Base-by-base conservation (phyloP, 2,113 vertebrate genomes). In the Trematocara zebra region DNA sequence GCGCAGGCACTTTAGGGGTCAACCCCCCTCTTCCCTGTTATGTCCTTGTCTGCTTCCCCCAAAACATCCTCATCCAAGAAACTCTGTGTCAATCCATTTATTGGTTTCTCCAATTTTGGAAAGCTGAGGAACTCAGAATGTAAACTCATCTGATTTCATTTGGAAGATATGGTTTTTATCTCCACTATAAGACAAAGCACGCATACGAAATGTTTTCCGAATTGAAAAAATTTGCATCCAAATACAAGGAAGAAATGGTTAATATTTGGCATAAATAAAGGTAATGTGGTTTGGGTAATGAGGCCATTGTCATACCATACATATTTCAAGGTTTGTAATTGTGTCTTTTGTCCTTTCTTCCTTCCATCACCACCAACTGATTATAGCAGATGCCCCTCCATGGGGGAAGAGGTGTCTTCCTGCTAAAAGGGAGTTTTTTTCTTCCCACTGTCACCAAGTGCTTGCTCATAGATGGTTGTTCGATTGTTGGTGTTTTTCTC, bases 171-270 rank as follows among this genome's bases (percentile, higher is more conserved):
- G 12, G 14, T 40, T 74, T 74, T 37, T 37, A 64, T 0, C 10
- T 28, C 17, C 14, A 40, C n/a, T 57, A 10, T 69, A 54, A 53
- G 37, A 33, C 37, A 3, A 23, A 52, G n/a, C n/a, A 31, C 8
- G 0, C 23, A 11, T 4, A 17, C 2, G 0, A 17, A 23, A 56
- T 40, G 8, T 51, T 51, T 76, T 51, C 26, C 5, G 10, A n/a
- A 18, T 33, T 51, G 0, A 12, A 49, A 1, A 76, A 0, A n/a
- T 0, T 51, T 11, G 6, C 6, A 7, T 56, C 52, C 78, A 56
- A 40, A 42, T 0, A 11, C 11, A 28, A 20, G 20, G 20, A 56
- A 51, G 17, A 79, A 79, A 37, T 12, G n/a, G 4, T 12, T 26
- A 23, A 7, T 42, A 42, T 54, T 79, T 26, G 33, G 33, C n/a